Percentiles rank a stretch among this genome's conserved stretches.
phyloP scores from a whole-genome alignment of 2,888 invertebrate genomes.

The Pachliopta kotzebuea region DNA sequence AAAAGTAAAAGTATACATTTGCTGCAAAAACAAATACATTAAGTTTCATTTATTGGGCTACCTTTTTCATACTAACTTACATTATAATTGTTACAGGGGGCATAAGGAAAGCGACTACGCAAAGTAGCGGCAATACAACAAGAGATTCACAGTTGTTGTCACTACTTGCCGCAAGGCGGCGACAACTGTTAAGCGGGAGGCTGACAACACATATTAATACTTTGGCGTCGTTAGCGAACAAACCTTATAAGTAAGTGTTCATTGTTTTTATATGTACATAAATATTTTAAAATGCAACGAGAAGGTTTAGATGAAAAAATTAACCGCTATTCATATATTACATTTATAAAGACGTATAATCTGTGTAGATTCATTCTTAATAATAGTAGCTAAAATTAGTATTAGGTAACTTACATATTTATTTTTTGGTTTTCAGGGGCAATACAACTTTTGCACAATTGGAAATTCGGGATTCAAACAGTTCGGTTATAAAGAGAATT shows the following conservation, averaged over 20 bases:
- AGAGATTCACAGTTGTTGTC: conserved; percentile 81
- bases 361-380: not conserved
- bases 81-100: conserved; percentile 54
- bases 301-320: not conserved
- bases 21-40: not conserved
- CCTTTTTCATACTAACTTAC: not conserved
- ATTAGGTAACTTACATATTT: too few relatives aligned
- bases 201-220: conserved; percentile 74
- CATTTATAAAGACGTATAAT: not conserved
- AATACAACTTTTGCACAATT: conserved; percentile 73
- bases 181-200: conserved; percentile 79
- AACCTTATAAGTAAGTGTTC: conserved; percentile 64
- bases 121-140: conserved; percentile 63
- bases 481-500: conserved; percentile 63
- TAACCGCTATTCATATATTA: not conserved
- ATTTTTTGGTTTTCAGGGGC: conserved; percentile 55
- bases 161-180: conserved; percentile 81
- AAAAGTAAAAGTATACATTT: not conserved
- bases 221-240: conserved; percentile 66
- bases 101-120: conserved; percentile 56
- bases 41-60: not conserved
- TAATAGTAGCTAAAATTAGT: too few relatives aligned
- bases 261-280: conserved; percentile 10
- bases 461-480: conserved; percentile 66
- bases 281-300: not conserved